phyloP scores from a whole-genome alignment of 2,797 vertebrate species.

The Coregonus ussuriensis region DNA sequence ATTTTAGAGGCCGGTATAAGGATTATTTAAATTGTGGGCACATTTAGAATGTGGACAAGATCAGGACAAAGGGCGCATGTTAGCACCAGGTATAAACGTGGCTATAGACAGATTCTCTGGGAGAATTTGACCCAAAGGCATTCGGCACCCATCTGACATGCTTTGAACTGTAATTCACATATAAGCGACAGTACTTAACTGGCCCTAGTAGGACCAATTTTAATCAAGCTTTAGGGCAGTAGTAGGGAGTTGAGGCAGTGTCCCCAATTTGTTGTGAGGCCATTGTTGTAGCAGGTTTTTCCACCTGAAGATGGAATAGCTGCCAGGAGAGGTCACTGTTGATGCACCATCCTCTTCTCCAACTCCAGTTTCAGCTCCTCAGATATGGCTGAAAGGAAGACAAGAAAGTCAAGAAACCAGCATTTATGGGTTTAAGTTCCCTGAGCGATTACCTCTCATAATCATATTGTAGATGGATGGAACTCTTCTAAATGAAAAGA shows the following conservation, averaged over 20 bases:
- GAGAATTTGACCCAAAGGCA: too few species aligned
- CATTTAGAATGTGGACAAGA: too few species aligned
- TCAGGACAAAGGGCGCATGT: too few species aligned
- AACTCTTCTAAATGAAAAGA: background rate
- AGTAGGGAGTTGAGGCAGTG: background rate
- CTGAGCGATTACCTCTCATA: background rate
- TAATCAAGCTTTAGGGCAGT: background rate
- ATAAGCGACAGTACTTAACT: too few species aligned
- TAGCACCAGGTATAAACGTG: too few species aligned
- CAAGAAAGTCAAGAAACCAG: background rate
- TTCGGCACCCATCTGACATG: too few species aligned
- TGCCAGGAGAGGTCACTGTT: slow-evolving; percentile 43
- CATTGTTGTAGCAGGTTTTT: background rate
- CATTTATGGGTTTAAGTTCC: background rate
- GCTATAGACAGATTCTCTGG: background rate
- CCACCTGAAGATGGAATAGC: background rate
- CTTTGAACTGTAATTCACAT: too few species aligned
- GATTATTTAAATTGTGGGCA: too few species aligned
- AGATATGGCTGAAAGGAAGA: slow-evolving; percentile 46
- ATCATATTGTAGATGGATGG: background rate
- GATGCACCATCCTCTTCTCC: slow-evolving; percentile 26
- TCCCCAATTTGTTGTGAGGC: too few species aligned
- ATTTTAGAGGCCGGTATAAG: too few species aligned
- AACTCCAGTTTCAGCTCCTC: slow-evolving; percentile 67
- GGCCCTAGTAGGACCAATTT: too few species aligned